Evolutionary conservation across 2,113 vertebrate genomes (phyloP).

Genomic region (Ptilorrhoa leucosticta): DNA sequence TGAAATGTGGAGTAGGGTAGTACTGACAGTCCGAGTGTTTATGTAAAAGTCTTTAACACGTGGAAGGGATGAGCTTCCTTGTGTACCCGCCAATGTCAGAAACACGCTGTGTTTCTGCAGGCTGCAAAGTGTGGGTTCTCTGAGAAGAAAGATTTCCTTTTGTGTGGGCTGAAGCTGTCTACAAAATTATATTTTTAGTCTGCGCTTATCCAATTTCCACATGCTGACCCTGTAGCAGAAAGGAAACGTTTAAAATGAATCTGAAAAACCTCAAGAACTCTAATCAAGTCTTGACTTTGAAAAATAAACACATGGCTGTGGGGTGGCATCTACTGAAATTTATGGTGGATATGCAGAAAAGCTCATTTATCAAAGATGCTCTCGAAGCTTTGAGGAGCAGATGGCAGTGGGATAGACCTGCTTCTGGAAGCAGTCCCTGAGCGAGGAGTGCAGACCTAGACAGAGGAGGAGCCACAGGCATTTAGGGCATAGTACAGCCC

Average conservation of each 20-base stretch:
- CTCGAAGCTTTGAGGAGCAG: background rate
- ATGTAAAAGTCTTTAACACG: slow-evolving; percentile 7
- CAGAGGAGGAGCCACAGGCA: slow-evolving; percentile 41
- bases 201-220: slow-evolving; percentile 15
- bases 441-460: background rate
- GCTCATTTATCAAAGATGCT: slow-evolving; percentile 19
- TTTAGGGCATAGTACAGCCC: slow-evolving; percentile 30
- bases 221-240: slow-evolving; percentile 19
- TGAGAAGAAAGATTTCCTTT: slow-evolving; percentile 47
- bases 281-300: slow-evolving; percentile 46
- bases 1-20: slow-evolving; percentile 7
- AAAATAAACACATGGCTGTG: slow-evolving; percentile 35
- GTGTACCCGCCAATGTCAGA: background rate
- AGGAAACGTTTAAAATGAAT: slow-evolving; percentile 7
- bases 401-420: background rate
- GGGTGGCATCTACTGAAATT: slow-evolving; percentile 25
- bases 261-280: slow-evolving; percentile 33
- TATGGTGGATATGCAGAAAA: slow-evolving; percentile 8
- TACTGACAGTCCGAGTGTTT: background rate
- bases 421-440: background rate
- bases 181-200: slow-evolving; percentile 42
- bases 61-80: slow-evolving; percentile 13
- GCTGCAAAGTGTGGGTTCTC: background rate
- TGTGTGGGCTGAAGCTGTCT: slow-evolving; percentile 49
- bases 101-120: background rate